A percentile compares a stretch with the other conserved stretches of the same genome.
These are phyloP conservation scores for Gymnothorax javanicus DNA, from an alignment of 2,797 vertebrate species.

Conservation along the genomic window DNA sequence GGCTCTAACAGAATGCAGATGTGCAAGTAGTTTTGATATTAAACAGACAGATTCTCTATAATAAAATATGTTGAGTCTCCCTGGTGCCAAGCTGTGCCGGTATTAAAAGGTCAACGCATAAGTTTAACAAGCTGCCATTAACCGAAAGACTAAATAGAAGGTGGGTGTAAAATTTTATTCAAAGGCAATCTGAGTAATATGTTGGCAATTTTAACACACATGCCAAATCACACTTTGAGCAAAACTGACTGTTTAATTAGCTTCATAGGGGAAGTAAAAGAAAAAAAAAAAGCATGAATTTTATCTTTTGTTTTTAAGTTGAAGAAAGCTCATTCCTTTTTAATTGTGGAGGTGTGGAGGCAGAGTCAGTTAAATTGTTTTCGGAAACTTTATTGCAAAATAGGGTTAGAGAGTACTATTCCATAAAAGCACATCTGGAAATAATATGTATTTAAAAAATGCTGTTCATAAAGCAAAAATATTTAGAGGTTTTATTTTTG, in stretches of 20 bases:
- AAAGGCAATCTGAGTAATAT: no score
- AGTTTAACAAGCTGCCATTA: neutral
- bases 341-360: neutral
- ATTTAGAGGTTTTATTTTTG: neutral
- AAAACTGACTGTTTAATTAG: neutral
- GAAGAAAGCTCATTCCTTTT: neutral
- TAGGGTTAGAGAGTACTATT: neutral
- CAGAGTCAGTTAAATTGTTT: neutral
- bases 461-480: neutral
- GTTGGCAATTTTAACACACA: no score
- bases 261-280: neutral
- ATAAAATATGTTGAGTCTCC: neutral
- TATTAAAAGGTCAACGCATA: neutral
- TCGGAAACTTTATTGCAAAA: neutral
- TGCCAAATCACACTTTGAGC: neutral
- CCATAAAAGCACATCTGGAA: neutral
- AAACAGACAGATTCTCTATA: neutral
- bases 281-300: neutral
- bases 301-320: neutral
- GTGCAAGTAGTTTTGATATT: neutral
- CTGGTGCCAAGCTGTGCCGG: neutral
- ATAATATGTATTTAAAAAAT: neutral
- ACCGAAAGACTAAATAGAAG: neutral
- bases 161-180: no score
- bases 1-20: neutral